Evolutionary conservation across 2,113 vertebrate species (phyloP), one percentile per base, ranked within the genome.

Genomic region (Mus spicilegus): DNA sequence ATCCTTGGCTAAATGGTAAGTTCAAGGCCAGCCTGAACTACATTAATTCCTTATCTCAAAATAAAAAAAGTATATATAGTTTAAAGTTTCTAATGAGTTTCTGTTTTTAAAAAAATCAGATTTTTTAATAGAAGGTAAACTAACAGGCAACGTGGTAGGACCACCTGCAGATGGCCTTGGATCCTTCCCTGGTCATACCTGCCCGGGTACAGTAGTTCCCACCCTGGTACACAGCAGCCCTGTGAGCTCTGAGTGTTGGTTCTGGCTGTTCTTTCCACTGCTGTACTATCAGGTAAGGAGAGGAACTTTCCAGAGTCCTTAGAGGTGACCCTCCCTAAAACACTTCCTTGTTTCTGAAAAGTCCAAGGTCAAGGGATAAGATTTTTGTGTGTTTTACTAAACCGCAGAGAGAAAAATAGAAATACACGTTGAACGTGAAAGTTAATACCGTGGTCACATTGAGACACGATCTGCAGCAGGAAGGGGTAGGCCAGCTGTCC

Each of bases 261-360:
- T 33, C 56, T 0, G 0, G n/a, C 77, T 76, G 36, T 51, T 58
- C 46, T 10, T 46, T n/a, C 73, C 69, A 11, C 1, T 0, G 12
- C 26, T 81, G 7, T 49, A 49, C 87, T 46, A 17, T 89, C 42
- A 75, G 73, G 76, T 28, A 33, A 88, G 49, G 8, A 0, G 30
- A 81, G 65, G 51, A 89, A 65, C 22, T 39, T 85, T 67, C 56
- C 26, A 49, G n/a, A 54, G 54, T 39, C 54, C 84, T 73, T 7
- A 89, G 36, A 93, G 69, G 84, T 30, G 42, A 91, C 30, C 73
- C 73, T 91, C 51, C 58, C 39, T 20, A 7, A 8, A 19, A 13
- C 28, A 77, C 24, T 90, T 95, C 90, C 84, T 91, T 61, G 26
- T 89, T 51, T 65, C 90, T 70, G 49, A 39, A 78, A 78, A 95